phyloP scores from a whole-genome alignment of 2,888 invertebrate genomes.

The Andricus quercusramuli region DNA sequence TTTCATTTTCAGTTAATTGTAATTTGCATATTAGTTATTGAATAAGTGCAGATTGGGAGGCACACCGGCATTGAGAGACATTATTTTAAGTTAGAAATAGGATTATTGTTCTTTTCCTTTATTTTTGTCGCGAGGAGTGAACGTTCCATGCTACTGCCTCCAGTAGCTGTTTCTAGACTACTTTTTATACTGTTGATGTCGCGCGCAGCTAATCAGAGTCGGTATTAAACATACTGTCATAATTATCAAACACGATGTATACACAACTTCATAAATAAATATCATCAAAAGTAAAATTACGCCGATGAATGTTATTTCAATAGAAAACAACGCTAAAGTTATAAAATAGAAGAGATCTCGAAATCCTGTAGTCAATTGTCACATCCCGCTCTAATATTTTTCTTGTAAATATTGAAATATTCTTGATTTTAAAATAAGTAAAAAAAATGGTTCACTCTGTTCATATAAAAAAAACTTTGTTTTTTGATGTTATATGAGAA shows the following conservation, averaged over 20 bases:
- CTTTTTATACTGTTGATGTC: slow-evolving; percentile 74
- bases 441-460: too few species aligned
- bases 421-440: too few species aligned
- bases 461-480: too few species aligned
- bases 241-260: slow-evolving; percentile 73
- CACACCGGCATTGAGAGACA: slow-evolving; percentile 44
- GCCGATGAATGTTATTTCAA: too few species aligned
- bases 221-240: slow-evolving; percentile 72
- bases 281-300: slow-evolving; percentile 47
- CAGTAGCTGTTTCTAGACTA: slow-evolving; percentile 70
- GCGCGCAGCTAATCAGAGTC: slow-evolving; percentile 72
- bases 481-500: too few species aligned
- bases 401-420: too few species aligned
- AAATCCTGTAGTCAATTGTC: too few species aligned
- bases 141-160: slow-evolving; percentile 63
- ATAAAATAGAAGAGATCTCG: too few species aligned
- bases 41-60: slow-evolving; percentile 44
- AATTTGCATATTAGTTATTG: slow-evolving; percentile 13
- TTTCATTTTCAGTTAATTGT: slow-evolving; percentile 51
- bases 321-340: too few species aligned
- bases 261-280: slow-evolving; percentile 76
- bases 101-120: slow-evolving; percentile 36
- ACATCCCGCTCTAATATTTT: too few species aligned
- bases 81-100: slow-evolving; percentile 39
- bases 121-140: slow-evolving; percentile 40